phyloP scores from a whole-genome alignment of 2,888 invertebrate species.

The Heterodera filipjevi region DNA sequence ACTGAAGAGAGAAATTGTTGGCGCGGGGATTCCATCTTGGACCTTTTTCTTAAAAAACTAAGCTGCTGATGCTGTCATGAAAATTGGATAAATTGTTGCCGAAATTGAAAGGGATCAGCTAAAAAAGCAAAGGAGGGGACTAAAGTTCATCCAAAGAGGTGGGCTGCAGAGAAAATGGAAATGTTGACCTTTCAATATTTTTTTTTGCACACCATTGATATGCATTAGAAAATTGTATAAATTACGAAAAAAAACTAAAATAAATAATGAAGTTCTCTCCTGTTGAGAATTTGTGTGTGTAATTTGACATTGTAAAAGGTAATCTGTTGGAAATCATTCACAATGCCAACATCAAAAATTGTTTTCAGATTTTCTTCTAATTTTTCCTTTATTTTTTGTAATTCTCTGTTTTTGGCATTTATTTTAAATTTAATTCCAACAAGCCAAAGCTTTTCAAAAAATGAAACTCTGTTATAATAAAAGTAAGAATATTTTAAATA shows the following conservation, averaged over 20 bases:
- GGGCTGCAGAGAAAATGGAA: too few relatives aligned
- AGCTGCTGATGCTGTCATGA: too few relatives aligned
- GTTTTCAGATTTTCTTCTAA: neutral
- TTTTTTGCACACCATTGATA: too few relatives aligned
- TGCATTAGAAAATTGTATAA: neutral
- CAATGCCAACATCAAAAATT: constrained; percentile 2
- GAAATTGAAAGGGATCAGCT: too few relatives aligned
- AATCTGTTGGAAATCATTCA: neutral
- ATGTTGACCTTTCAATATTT: too few relatives aligned
- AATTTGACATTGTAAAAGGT: neutral
- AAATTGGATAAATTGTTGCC: too few relatives aligned
- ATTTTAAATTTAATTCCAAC: neutral
- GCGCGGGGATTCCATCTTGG: too few relatives aligned
- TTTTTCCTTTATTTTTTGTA: neutral
- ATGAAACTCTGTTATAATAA: neutral
- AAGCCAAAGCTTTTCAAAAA: neutral
- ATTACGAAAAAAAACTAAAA: neutral
- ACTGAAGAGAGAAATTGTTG: too few relatives aligned
- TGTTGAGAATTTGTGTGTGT: neutral
- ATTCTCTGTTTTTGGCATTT: neutral
- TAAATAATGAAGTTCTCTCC: neutral
- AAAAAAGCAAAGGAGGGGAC: too few relatives aligned
- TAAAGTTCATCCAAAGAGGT: too few relatives aligned
- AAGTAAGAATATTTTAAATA: neutral
- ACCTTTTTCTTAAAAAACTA: too few relatives aligned